Conservation (phyloP, 2,797 vertebrate species). For the Denticeps clupeoides region DNA sequence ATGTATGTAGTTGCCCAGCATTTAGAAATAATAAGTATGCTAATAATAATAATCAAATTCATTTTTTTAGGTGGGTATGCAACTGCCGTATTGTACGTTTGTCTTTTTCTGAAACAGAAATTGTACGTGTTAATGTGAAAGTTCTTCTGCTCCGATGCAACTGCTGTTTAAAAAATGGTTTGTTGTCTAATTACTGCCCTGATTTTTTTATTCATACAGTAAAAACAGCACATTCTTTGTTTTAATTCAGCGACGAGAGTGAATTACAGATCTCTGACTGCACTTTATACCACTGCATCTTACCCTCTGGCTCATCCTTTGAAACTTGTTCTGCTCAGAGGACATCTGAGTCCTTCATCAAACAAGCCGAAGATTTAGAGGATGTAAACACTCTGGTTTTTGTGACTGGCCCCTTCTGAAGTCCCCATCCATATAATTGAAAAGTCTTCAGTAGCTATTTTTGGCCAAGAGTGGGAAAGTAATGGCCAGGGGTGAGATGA, state of each 20-base stretch:
- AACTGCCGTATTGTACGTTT: too few species aligned
- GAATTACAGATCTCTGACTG: constrained; percentile 12
- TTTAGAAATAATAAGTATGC: too few species aligned
- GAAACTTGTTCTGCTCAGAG: constrained; percentile 23
- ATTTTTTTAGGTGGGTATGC: too few species aligned
- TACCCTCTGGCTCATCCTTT: neutral
- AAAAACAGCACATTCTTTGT: constrained; percentile 1
- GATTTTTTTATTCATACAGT: too few species aligned
- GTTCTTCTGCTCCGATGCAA: too few species aligned
- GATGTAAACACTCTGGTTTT: constrained; percentile 59
- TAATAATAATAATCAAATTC: too few species aligned
- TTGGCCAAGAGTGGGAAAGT: constrained; percentile 46
- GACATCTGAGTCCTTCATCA: constrained; percentile 48
- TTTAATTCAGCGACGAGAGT: constrained; percentile 1
- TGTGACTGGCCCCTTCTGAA: constrained; percentile 60
- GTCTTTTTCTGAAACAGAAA: too few species aligned
- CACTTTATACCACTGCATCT: constrained; percentile 19
- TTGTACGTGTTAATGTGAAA: too few species aligned
- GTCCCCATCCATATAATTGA: constrained; percentile 57
- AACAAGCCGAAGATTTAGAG: constrained; percentile 26
- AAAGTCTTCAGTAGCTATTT: constrained; percentile 60
- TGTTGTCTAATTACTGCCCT: too few species aligned
- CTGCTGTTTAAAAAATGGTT: too few species aligned
- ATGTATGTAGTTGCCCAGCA: too few species aligned
- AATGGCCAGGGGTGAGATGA: constrained; percentile 31